Evolutionary conservation across 2,113 vertebrate species (phyloP).

Genomic region (Tachysurus vachellii): DNA sequence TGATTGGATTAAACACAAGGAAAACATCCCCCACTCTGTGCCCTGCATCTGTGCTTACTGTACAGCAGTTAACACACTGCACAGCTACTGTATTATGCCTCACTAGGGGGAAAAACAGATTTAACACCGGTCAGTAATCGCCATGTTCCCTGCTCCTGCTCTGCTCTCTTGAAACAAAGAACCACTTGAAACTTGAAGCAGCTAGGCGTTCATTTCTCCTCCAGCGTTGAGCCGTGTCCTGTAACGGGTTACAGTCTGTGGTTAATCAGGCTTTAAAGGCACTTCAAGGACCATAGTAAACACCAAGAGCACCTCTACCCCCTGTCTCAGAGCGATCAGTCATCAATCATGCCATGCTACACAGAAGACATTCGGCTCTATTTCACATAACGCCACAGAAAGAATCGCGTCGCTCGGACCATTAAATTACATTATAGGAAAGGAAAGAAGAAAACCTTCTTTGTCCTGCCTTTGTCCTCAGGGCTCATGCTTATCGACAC

Average conservation of each 20-base stretch:
- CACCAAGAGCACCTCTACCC: slow-evolving; percentile 18
- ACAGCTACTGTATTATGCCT: not conserved
- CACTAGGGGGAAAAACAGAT: slow-evolving; percentile 3
- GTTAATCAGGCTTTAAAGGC: slow-evolving; percentile 25
- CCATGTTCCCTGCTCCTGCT: slow-evolving; percentile 3
- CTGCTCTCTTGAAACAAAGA: slow-evolving; percentile 15
- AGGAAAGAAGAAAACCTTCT: slow-evolving; percentile 27
- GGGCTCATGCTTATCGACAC: slow-evolving; percentile 19
- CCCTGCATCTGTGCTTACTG: not conserved
- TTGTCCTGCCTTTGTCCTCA: slow-evolving; percentile 45
- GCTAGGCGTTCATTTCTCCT: not conserved
- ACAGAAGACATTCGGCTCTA: slow-evolving; percentile 50
- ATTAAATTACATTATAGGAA: slow-evolving; percentile 49
- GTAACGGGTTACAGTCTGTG: not conserved
- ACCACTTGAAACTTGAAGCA: slow-evolving; percentile 4
- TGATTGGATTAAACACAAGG: slow-evolving; percentile 42
- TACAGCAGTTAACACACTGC: slow-evolving; percentile 3
- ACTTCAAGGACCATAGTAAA: slow-evolving; percentile 13
- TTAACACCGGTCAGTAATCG: slow-evolving; percentile 1
- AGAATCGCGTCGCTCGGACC: slow-evolving; percentile 59
- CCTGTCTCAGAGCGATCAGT: slow-evolving; percentile 27
- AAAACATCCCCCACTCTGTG: slow-evolving; percentile 20
- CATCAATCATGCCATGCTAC: slow-evolving; percentile 46
- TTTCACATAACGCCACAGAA: slow-evolving; percentile 58
- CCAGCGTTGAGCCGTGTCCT: not conserved